Percentiles rank a stretch among this genome's conserved stretches.
phyloP scores from a whole-genome alignment of 2,113 vertebrate genomes.

The Isurus oxyrinchus region DNA sequence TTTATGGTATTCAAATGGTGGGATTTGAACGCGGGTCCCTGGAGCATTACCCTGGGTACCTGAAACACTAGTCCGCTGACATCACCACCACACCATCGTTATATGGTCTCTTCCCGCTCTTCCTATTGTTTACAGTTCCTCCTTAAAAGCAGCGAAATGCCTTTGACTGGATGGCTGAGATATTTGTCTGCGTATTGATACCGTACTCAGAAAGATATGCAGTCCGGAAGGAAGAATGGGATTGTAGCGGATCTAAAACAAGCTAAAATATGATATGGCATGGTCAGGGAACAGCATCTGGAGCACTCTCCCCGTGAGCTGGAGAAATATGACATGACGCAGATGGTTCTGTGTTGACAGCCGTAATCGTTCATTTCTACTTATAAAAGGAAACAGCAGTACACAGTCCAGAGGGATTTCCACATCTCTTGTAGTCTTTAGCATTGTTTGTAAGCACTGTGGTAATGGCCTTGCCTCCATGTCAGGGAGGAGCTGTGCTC shows the following conservation, averaged over 20 bases:
- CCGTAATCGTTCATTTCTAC: background rate
- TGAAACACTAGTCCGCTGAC: no score
- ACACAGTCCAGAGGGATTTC: background rate
- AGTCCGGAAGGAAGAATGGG: constrained; percentile 9
- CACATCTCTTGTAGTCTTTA: background rate
- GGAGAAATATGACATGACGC: background rate
- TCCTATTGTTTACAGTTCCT: background rate
- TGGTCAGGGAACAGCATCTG: background rate
- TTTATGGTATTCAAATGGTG: no score
- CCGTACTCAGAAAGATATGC: background rate
- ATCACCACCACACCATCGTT: no score
- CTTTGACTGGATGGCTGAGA: background rate
- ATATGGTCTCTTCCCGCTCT: no score
- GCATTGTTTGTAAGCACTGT: background rate
- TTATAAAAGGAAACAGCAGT: background rate
- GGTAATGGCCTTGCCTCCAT: background rate
- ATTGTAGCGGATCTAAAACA: background rate
- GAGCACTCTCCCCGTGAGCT: background rate
- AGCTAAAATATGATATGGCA: background rate
- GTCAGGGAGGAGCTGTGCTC: no score
- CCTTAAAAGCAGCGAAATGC: background rate
- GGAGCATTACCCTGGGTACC: no score
- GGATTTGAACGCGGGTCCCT: no score
- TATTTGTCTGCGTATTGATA: background rate
- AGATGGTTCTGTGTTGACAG: background rate